Evolutionary conservation across 2,888 invertebrate genomes (phyloP), one percentile per base, ranked within the genome.

Genomic region (Athripsodes cinereus): DNA sequence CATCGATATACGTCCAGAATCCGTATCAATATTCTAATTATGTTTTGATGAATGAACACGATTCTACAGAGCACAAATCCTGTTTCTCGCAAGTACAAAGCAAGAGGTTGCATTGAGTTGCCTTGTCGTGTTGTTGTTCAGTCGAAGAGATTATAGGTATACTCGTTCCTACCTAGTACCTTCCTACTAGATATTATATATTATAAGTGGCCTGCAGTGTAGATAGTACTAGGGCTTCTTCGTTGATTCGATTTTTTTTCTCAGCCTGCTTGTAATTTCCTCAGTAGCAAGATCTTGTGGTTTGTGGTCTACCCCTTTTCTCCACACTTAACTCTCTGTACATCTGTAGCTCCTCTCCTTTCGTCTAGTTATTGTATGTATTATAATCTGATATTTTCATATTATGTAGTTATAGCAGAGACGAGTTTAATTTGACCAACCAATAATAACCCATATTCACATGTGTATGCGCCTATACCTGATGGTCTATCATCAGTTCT

Each of bases 221-320:
- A 13, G 40, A 40, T 40, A 40, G 31, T 51, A n/a, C n/a, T n/a
- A 56, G 46, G 61, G 61, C 62, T 62, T 62, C 62, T 52, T 59
- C 52, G 49, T 47, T 53, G 56, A 34, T 52, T 40, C 16, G 16
- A 40, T 40, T 40, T 54, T 53, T 62, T 62, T 57, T 57, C 52
- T 54, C 31, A 26, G 18, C 48, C 60, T 22, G 55, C 52, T 62
- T 59, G 59, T 59, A 59, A 62, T 62, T 59, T 59, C 54, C 54
- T 54, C 62, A 31, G 61, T 59, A 61, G 61, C 57, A 21, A 53
- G 52, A 44, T 34, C 35, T 55, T 60, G 60, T 40, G 60, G 60
- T 60, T 55, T 60, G 60, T 48, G 60, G 60, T 60, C 48, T 22
- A 51, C 46, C 57, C 55, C 16, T 22, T 47, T 46, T 44, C 55